Percentiles rank a stretch among this genome's conserved stretches.
phyloP scores from a whole-genome alignment of 2,797 vertebrate genomes.

The Anableps anableps region DNA sequence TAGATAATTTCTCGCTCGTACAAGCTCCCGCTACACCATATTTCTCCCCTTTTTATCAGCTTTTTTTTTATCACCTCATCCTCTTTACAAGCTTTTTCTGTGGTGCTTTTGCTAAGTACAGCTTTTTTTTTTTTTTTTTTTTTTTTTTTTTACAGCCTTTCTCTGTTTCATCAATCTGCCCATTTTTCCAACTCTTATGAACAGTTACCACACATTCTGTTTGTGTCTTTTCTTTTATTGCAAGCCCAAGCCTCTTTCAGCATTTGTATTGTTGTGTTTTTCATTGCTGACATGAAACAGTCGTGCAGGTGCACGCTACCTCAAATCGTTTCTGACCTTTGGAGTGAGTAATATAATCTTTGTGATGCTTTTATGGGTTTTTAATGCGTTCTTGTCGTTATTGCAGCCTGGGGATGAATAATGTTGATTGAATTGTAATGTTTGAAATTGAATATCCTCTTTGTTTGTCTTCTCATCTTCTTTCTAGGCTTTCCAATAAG shows the following conservation, averaged over 20 bases:
- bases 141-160: conserved; percentile 12
- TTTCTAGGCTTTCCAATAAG: conserved; percentile 43
- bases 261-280: conserved; percentile 39
- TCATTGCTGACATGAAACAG: conserved; percentile 37
- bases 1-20: conserved; percentile 62
- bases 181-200: conserved; percentile 54
- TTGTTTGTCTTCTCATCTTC: conserved; percentile 58
- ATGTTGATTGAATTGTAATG: conserved; percentile 69
- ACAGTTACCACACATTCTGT: conserved; percentile 24
- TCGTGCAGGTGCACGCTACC: conserved; percentile 38
- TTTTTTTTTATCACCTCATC: conserved; percentile 62
- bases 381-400: conserved; percentile 61
- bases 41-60: conserved; percentile 68
- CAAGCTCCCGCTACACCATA: conserved; percentile 55
- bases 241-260: conserved; percentile 22
- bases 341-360: conserved; percentile 48
- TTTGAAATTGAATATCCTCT: conserved; percentile 60
- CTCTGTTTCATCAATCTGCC: conserved; percentile 50
- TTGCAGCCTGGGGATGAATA: conserved; percentile 65
- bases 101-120: conserved; percentile 56
- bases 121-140: conserved; percentile 30
- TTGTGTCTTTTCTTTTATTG: conserved; percentile 33
- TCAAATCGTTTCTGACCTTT: conserved; percentile 55
- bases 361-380: conserved; percentile 63
- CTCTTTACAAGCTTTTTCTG: conserved; percentile 69